Percentiles rank a stretch among this genome's conserved stretches.
Conservation (phyloP, 2,113 vertebrate species). For the Tichodroma muraria region DNA sequence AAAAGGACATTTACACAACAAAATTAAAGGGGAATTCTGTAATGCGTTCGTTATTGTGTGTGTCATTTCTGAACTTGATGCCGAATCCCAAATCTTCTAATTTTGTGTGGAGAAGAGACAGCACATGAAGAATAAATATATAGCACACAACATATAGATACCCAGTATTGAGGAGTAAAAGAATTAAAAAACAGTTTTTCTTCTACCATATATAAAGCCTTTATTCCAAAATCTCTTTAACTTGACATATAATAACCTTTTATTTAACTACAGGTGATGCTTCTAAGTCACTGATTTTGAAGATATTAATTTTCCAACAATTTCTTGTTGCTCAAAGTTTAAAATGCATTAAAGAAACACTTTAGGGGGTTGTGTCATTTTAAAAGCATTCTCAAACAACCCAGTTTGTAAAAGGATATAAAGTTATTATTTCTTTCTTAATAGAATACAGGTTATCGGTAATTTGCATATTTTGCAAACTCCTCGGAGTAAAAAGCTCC, state of each 20-base stretch:
- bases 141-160: not conserved
- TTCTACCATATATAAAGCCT: not conserved
- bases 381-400: not conserved
- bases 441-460: not conserved
- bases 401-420: not conserved
- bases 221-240: not conserved
- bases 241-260: not conserved
- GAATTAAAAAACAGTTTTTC: not conserved
- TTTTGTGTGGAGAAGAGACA: not conserved
- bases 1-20: not conserved
- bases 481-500: not conserved
- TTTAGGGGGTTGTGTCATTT: not conserved
- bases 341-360: not conserved
- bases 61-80: not conserved
- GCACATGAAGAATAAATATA: not conserved
- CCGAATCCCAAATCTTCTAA: not conserved
- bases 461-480: not conserved
- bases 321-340: not conserved
- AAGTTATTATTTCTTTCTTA: not conserved
- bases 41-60: not conserved
- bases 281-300: not conserved
- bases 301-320: not conserved
- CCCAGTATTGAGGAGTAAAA: not conserved
- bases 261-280: not conserved
- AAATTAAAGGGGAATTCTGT: not conserved